Evolutionary conservation across 1,140 invertebrate species (phyloP), one percentile per base, ranked within the genome.

Genomic region (Drosophila baimaii): DNA sequence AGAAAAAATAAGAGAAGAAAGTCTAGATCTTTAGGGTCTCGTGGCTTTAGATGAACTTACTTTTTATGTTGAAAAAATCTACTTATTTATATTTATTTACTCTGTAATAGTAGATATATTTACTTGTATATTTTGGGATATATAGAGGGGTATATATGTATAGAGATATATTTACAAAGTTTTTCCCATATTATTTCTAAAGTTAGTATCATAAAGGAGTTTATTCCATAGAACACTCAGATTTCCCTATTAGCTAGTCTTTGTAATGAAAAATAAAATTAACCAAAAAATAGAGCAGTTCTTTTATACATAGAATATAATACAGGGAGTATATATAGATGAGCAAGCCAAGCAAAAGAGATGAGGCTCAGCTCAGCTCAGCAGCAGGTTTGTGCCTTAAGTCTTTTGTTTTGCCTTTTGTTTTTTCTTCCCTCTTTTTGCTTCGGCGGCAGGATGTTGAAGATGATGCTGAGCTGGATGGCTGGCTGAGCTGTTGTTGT

Each of bases 311-410:
- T 13, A 31, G 5, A 2, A 2, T 15, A 21, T 12, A 5, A 21
- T 21, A 52, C n/a, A 21, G 29, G 49, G 29, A 52, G 21, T 10
- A 33, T 12, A 7, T 3, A n/a, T 21, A 33, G 12, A 5, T 15
- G 29, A 9, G 17, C 7, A 12, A 33, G 19, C 31, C 8, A 31
- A 4, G 10, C 31, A 12, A 23, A 8, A 47, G 25, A 62, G 43
- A 41, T 39, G 44, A 81, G 68, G 19, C 68, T 15, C 46, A 25
- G 37, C 27, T 9, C n/a, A 19, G 47, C 47, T 27, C 52, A 37
- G 57, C 61, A 80, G 72, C 84, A 84, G 80, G 84, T 89, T 89
- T 89, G 84, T 84, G 80, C 69, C 80, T 80, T 89, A 73, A 89
- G 80, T 89, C 84, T 88, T 84, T 88, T 81, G 84, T 88, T 80